Conservation (phyloP, 2,113 vertebrate genomes). For the Salvelinus namaycush region DNA sequence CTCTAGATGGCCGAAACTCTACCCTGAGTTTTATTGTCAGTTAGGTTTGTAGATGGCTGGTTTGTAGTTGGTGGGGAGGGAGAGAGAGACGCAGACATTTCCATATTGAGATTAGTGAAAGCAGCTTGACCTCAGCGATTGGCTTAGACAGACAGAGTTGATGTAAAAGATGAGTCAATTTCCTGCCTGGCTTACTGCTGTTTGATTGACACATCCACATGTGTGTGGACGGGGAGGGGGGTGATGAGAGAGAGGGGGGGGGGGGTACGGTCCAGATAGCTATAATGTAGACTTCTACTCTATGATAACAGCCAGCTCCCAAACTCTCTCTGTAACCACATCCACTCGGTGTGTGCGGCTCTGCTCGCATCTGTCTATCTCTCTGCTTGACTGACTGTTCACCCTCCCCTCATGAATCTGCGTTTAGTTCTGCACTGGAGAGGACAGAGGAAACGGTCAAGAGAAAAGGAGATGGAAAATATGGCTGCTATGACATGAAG, state of each 20-base stretch:
- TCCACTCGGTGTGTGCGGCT: no score
- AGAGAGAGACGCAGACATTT: neutral
- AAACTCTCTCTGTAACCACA: no score
- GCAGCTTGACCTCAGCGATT: neutral
- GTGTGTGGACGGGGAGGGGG: neutral
- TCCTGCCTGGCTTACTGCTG: neutral
- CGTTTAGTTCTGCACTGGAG: slow-evolving; percentile 71
- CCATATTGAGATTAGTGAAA: neutral
- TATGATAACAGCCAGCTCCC: no score
- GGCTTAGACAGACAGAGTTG: neutral
- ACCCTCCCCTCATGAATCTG: slow-evolving; percentile 72
- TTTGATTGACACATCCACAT: neutral
- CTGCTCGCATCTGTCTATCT: no score
- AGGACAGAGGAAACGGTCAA: slow-evolving; percentile 19
- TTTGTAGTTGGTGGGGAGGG: neutral
- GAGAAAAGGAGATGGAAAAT: slow-evolving; percentile 11
- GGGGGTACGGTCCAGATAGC: no score
- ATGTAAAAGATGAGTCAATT: neutral
- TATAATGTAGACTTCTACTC: no score
- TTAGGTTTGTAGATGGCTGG: neutral
- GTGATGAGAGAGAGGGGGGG: neutral
- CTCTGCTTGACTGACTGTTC: slow-evolving; percentile 66
- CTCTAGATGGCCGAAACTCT: no score
- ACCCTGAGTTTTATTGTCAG: neutral
- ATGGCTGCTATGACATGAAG: slow-evolving; percentile 1